A percentile compares a stretch with the other conserved stretches of the same genome.
phyloP scores from a whole-genome alignment of 1,140 invertebrate species.

The Thaumatotibia leucotreta region DNA sequence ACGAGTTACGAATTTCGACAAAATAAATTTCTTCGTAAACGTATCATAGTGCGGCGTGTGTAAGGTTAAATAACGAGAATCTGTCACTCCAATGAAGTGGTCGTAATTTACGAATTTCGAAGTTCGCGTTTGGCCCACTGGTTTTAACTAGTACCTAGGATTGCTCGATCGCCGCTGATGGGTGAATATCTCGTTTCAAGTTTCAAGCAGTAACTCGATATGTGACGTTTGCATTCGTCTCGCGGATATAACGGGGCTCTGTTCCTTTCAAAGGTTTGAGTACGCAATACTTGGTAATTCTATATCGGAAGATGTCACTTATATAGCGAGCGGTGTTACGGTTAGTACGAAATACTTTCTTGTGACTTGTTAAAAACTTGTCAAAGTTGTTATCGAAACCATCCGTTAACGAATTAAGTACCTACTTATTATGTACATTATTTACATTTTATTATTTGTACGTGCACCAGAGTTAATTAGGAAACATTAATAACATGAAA shows the following conservation, averaged over 20 bases:
- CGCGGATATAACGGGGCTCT: slow-evolving; percentile 35
- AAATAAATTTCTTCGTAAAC: too few relatives aligned
- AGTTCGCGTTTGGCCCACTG: slow-evolving; percentile 27
- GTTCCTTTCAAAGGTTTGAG: neutral
- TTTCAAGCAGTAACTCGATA: slow-evolving; percentile 44
- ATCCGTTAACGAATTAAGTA: neutral
- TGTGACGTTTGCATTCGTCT: slow-evolving; percentile 46
- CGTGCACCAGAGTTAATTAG: too few relatives aligned
- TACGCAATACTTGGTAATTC: slow-evolving; percentile 15
- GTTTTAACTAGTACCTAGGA: too few relatives aligned
- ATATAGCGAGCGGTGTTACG: neutral
- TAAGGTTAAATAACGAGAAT: too few relatives aligned
- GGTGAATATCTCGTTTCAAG: slow-evolving; percentile 21
- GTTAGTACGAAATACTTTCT: neutral
- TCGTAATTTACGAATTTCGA: too few relatives aligned
- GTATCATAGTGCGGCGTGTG: too few relatives aligned
- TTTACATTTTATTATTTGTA: too few relatives aligned
- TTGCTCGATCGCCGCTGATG: slow-evolving; percentile 24
- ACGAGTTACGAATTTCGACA: too few relatives aligned
- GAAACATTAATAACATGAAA: too few relatives aligned
- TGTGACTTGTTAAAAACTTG: neutral
- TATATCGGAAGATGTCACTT: neutral
- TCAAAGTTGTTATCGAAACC: neutral
- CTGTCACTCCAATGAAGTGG: too few relatives aligned
- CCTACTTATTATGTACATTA: too few relatives aligned